A percentile compares a stretch with the other conserved stretches of the same genome.
Conservation (phyloP, 53 echinoderm and acorn worm genomes). For the Mesocentrotus franciscanus region DNA sequence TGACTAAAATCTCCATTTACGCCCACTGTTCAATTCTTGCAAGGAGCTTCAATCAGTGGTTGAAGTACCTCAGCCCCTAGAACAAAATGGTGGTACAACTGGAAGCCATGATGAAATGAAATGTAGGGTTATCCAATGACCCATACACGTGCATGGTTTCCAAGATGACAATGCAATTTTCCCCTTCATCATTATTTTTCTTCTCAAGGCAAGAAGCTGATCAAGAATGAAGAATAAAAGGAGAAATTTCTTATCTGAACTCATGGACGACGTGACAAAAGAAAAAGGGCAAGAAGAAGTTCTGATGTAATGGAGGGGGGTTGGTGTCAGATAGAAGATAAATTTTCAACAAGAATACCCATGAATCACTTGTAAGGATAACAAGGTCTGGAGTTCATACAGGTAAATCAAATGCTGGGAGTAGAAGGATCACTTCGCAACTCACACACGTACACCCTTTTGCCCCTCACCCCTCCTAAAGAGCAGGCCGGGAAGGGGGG, state of each 20-base stretch:
- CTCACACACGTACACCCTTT: constrained; percentile 16
- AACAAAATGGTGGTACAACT: neutral
- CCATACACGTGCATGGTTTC: neutral
- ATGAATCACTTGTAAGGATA: constrained; percentile 28
- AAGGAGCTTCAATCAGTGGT: no score
- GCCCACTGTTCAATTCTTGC: no score
- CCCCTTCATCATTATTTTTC: neutral
- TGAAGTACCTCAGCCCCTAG: neutral
- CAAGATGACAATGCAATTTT: neutral
- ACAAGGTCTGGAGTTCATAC: constrained; percentile 39
- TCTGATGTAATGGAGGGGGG: constrained; percentile 13
- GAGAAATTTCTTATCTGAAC: neutral
- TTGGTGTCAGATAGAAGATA: constrained; percentile 31
- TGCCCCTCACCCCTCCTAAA: neutral
- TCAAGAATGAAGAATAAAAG: neutral
- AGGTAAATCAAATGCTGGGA: constrained; percentile 29
- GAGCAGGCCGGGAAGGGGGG: neutral
- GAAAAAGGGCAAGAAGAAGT: neutral
- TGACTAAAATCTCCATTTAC: no score
- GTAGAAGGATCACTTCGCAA: neutral
- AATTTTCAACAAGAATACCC: constrained; percentile 28
- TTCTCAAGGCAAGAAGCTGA: neutral
- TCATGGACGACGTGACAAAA: constrained; percentile 5
- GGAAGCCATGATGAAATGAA: neutral
- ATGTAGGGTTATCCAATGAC: neutral